These are phyloP conservation scores for Chionis minor DNA, from an alignment of 2,113 vertebrate genomes.

Conservation along the genomic window DNA sequence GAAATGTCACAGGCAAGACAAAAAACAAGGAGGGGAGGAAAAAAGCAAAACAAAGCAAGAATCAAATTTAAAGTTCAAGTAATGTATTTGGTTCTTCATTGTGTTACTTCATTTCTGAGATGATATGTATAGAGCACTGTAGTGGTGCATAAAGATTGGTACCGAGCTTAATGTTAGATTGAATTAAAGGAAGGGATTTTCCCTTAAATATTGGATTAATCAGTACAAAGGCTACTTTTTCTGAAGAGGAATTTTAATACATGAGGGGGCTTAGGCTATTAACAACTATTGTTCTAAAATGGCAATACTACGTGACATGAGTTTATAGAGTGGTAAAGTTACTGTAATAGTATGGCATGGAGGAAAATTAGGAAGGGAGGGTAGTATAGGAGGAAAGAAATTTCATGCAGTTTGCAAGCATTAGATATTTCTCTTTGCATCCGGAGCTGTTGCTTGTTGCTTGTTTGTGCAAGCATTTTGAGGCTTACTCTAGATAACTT, in stretches of 20 bases:
- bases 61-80: background rate
- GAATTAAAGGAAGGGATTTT: background rate
- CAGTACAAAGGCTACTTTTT: background rate
- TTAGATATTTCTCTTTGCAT: background rate
- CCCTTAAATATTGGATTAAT: background rate
- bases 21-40: background rate
- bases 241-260: background rate
- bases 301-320: rapidly evolving
- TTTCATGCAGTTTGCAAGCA: background rate
- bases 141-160: background rate
- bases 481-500: background rate
- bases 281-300: background rate
- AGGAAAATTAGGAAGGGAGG: background rate
- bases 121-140: background rate
- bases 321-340: background rate
- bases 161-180: background rate
- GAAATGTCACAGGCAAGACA: background rate
- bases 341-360: background rate
- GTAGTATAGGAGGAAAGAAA: background rate
- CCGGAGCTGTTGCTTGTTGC: background rate
- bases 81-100: background rate
- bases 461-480: background rate
- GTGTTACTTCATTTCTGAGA: background rate
- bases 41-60: background rate
- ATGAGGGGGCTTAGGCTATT: background rate